Evolutionary conservation across 2,113 vertebrate genomes (phyloP), one percentile per base, ranked within the genome.

Genomic region (Gila orcuttii): DNA sequence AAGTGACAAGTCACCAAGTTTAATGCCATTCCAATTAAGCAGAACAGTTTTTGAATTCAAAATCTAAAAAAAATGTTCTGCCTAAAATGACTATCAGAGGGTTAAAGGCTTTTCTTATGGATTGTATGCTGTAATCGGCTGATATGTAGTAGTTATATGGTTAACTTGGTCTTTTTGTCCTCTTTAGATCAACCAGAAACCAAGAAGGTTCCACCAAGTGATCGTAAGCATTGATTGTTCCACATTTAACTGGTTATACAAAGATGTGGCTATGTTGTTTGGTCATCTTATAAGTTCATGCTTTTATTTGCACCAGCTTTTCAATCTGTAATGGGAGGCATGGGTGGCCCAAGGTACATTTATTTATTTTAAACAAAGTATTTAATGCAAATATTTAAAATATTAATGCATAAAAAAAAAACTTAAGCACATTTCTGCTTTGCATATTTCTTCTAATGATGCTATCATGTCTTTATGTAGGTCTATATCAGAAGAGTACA

Each of bases 161-260:
- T 39, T 39, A 39, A 80, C n/a, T 4, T 78, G 6, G 4, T 15
- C 79, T 50, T 87, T 91, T 55, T 23, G 88, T 45, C 84, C 74
- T 78, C 87, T 86, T 76, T 94, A 99, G 98, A 99, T 96, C 98
- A 99, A 92, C 98, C 98, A 91, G 98, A 99, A 93, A 96, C 98
- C 84, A 99, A 99, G 95, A 99, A 99, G 94, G 96, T 99, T 90
- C 97, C 98, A 81, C 96, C 98, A 89, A 99, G 96, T 91, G 98
- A 99, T 89, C 96, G 98, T 99, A 95, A 97, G 97, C 95, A 92
- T 89, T 23, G 6, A 3, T 57, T 57, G 19, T 57, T 57, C 17
- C 19, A 21, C 19, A 57, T 23, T 57, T 0, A 57, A 42, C 60
- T 68, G 47, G 3, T 23, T 10, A 23, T 36, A 19, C 50, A 52